Conservation (phyloP, 30 jellyfish, hydroid and myxozoan genomes). For the Aurelia aurita region DNA sequence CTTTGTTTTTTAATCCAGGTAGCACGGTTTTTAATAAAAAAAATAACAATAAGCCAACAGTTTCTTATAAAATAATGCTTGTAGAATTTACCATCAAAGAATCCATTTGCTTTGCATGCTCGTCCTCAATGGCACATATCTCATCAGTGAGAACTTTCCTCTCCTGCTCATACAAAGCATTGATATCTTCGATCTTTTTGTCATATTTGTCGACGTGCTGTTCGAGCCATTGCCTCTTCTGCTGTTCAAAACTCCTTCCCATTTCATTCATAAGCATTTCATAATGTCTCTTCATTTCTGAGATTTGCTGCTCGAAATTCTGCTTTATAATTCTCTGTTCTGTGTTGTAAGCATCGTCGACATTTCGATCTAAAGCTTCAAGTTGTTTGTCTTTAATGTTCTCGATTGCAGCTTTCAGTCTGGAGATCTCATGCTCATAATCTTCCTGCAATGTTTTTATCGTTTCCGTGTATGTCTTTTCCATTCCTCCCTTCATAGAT, state of each 20-base stretch:
- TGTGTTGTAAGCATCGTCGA: conserved; percentile 36
- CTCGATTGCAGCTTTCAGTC: conserved; percentile 61
- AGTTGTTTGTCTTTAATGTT: conserved; percentile 31
- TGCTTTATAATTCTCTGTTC: conserved; percentile 65
- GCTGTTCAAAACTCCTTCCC: conserved; percentile 23
- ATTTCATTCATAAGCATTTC: conserved; percentile 41
- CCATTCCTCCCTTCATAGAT: conserved; percentile 55
- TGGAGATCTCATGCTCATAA: conserved; percentile 50
- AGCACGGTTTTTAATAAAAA: too few species aligned
- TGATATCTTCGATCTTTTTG: conserved; percentile 44
- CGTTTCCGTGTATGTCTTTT: conserved; percentile 57
- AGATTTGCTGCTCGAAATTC: conserved; percentile 67
- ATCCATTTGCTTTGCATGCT: conserved; percentile 39
- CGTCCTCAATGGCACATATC: conserved; percentile 29
- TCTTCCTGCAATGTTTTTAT: conserved; percentile 52
- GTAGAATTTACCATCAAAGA: conserved; percentile 14
- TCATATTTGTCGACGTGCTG: conserved; percentile 51
- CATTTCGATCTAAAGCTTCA: conserved; percentile 40
- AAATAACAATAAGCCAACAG: too few species aligned
- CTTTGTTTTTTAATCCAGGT: too few species aligned
- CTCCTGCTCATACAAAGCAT: conserved; percentile 47
- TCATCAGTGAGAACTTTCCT: conserved; percentile 18
- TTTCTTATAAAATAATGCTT: background rate
- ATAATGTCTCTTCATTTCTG: conserved; percentile 67
- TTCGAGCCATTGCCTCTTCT: conserved; percentile 49